Percentiles rank a stretch among this genome's conserved stretches.
phyloP scores from a whole-genome alignment of 1,140 invertebrate species.

The Solenopsis invicta region DNA sequence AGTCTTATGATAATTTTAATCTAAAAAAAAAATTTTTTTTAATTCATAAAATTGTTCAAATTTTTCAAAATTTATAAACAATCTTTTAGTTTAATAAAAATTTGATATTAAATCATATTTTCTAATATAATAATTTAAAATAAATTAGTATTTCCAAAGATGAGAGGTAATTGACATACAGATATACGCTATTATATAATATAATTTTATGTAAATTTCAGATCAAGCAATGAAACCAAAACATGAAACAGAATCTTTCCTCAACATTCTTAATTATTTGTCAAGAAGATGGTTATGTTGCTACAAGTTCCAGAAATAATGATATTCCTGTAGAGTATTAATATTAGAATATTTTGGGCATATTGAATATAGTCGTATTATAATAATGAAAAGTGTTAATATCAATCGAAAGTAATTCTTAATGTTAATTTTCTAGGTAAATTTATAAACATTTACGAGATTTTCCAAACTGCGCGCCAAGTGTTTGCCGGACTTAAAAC shows the following conservation, averaged over 20 bases:
- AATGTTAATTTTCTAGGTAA: no score
- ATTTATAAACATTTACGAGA: no score
- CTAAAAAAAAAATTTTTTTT: background rate
- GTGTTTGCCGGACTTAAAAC: no score
- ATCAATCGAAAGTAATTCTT: no score
- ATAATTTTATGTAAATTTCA: slow-evolving; percentile 11
- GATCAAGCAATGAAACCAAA: background rate
- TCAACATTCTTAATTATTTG: background rate
- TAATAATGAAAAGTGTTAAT: background rate
- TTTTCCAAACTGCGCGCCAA: no score
- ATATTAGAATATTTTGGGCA: background rate
- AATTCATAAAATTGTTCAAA: background rate
- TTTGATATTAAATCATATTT: background rate
- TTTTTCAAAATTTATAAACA: background rate
- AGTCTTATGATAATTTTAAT: background rate
- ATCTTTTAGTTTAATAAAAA: background rate
- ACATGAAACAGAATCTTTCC: background rate
- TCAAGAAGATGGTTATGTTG: background rate
- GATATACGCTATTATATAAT: background rate
- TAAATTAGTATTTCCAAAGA: background rate
- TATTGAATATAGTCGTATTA: background rate
- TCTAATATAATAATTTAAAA: background rate
- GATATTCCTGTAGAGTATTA: no score
- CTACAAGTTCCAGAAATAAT: no score
- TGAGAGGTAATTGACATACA: background rate